Conservation (phyloP, 1,140 invertebrate genomes). For the Metopolophium dirhodum region DNA sequence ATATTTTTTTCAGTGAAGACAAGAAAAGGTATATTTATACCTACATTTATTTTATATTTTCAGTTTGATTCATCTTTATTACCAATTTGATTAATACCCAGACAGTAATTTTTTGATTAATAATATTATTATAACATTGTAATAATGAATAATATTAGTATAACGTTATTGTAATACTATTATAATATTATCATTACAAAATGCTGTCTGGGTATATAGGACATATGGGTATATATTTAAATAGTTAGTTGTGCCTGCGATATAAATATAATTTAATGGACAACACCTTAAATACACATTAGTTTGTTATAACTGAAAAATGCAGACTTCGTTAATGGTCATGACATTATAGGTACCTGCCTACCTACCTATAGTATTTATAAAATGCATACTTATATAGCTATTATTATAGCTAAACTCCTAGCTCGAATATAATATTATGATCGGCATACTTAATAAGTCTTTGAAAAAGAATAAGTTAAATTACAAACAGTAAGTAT, state of each 20-base stretch:
- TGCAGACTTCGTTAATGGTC: neutral
- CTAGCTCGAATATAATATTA: neutral
- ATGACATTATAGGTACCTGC: neutral
- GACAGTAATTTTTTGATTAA: too few relatives aligned
- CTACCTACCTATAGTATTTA: neutral
- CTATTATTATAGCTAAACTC: neutral
- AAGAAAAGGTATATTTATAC: neutral
- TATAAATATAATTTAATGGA: neutral
- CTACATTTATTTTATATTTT: neutral
- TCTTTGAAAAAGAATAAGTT: neutral
- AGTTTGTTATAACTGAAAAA: constrained; percentile 4
- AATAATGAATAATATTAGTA: too few relatives aligned
- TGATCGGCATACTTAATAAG: neutral
- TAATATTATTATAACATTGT: too few relatives aligned
- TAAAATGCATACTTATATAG: neutral
- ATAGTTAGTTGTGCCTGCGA: neutral
- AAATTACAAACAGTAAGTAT: neutral
- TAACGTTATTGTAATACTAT: too few relatives aligned
- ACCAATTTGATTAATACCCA: neutral
- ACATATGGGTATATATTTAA: neutral
- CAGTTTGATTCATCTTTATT: neutral
- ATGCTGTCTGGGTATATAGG: too few relatives aligned
- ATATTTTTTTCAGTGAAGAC: neutral
- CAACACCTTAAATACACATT: neutral
- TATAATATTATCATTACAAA: too few relatives aligned